Base-by-base conservation (phyloP, 2,797 vertebrate species). In the Smutsia temminckii region DNA sequence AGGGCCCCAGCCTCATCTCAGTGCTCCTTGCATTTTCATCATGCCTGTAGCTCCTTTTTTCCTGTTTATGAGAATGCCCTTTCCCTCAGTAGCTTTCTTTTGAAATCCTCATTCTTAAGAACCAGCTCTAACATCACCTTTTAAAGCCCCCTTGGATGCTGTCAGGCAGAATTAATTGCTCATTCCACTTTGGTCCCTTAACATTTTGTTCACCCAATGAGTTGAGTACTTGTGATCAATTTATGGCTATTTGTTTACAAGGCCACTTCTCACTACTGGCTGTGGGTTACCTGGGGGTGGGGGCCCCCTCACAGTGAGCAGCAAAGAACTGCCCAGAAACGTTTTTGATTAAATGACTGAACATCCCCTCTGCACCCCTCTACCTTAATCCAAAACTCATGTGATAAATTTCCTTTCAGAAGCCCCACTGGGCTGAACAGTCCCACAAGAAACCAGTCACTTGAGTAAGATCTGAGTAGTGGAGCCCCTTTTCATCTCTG, bases 71-170 rank as follows among this genome's bases (percentile, higher is more conserved):
- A 86, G 68, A 89, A 74, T 55, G 23, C 14, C 29, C 34, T 27
- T 83, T 78, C 34, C 61, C 69, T 91, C 20, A 25, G n/a, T 40
- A 77, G 46, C 53, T 77, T 57, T 59, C 69, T 85, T 85, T 51
- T 93, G 88, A 94, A 91, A 94, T 42, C 61, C 46, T 77, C 29
- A 23, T 40, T 72, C 53, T 66, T 77, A 83, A 96, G 80, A 91
- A 87, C 18, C 6, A 71, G 51, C 57, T 91, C 77, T 84, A 90
- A 23, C 7, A 59, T 78, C 77, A 93, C 32, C 51, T 93, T 95
- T 85, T 37, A 64, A 89, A 92, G 85, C 66, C 78, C 68, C n/a
- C 79, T 87, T 66, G 59, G 77, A 93, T 16, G 74, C 34, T 77
- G 32, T 61, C 25, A 71, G 59, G 77, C 46, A 84, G 90, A 96